These are phyloP conservation scores for Salvelinus sp. DNA, from an alignment of 2,113 vertebrate genomes.

Conservation along the genomic window DNA sequence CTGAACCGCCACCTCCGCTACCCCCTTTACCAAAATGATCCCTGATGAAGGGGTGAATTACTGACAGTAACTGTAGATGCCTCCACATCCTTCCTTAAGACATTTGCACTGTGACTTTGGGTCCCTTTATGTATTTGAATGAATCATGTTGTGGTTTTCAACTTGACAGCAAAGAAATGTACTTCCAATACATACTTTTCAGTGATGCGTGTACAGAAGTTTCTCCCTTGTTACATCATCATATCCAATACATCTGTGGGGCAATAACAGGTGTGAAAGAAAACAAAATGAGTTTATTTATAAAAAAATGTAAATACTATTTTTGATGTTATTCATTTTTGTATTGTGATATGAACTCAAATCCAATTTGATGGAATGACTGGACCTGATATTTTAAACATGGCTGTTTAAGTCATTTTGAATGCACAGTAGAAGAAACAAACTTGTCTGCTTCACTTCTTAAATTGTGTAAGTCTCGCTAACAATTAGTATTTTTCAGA, in stretches of 20 bases:
- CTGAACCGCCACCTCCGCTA: conserved; percentile 87
- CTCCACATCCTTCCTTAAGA: conserved; percentile 22
- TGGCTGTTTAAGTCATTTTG: conserved; percentile 38
- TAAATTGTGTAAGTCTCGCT: conserved; percentile 53
- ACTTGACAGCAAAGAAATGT: conserved; percentile 66
- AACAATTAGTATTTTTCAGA: conserved; percentile 62
- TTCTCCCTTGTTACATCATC: conserved; percentile 24
- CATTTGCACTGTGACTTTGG: conserved; percentile 28
- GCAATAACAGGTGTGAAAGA: conserved; percentile 66
- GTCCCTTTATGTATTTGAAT: conserved; percentile 13
- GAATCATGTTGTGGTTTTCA: conserved; percentile 31
- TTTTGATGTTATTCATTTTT: conserved; percentile 57
- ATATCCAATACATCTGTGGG: conserved; percentile 47
- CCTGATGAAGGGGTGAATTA: not conserved
- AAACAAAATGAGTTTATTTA: conserved; percentile 44
- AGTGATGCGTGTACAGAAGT: conserved; percentile 1
- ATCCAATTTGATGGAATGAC: conserved; percentile 48
- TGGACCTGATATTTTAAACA: conserved; percentile 38
- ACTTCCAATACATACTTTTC: conserved; percentile 13
- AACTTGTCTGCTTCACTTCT: conserved; percentile 44
- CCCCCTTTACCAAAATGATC: conserved; percentile 88
- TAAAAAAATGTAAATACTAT: conserved; percentile 64
- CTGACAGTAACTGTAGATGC: conserved; percentile 31
- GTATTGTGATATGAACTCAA: conserved; percentile 38
- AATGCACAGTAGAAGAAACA: conserved; percentile 40